Percentiles rank a stretch among this genome's conserved stretches.
Conservation (phyloP, 2,797 vertebrate genomes). For the Microtus agrestis region DNA sequence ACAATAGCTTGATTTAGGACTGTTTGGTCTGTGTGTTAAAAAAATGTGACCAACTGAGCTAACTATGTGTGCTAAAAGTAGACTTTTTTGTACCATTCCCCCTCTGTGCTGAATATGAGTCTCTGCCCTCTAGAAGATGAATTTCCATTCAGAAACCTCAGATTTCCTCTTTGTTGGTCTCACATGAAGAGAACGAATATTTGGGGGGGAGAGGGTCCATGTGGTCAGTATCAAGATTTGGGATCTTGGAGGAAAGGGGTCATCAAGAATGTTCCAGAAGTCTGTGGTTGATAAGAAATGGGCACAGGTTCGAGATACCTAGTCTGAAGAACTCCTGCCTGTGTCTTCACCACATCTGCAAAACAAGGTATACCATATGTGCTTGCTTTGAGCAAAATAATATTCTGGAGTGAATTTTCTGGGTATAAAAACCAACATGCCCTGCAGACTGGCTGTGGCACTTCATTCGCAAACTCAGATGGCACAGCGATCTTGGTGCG, state of each 20-base stretch:
- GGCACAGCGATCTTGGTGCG: neutral
- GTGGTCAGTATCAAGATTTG: neutral
- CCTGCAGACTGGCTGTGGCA: neutral
- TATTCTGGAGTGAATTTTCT: neutral
- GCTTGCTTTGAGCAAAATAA: neutral
- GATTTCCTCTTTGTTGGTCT: neutral
- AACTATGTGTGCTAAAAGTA: conserved; percentile 27
- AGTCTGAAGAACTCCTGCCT: neutral
- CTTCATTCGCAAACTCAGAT: conserved; percentile 27
- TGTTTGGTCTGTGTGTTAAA: conserved; percentile 68
- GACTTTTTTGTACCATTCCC: conserved; percentile 37
- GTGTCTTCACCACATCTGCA: conserved; percentile 30
- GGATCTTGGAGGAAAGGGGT: conserved; percentile 44
- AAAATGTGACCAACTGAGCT: conserved; percentile 57
- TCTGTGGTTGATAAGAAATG: conserved; percentile 61
- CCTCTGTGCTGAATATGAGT: conserved; percentile 1
- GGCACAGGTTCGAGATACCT: conserved; percentile 20
- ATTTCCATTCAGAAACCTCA: conserved; percentile 60
- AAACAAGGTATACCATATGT: neutral
- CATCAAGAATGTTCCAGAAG: conserved; percentile 26
- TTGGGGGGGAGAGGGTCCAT: neutral
- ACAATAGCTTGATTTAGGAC: conserved; percentile 72
- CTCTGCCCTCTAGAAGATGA: conserved; percentile 30
- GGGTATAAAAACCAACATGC: neutral
- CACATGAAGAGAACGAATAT: neutral